These are phyloP conservation scores for Macquaria australasica DNA, from an alignment of 2,113 vertebrate genomes.

Conservation along the genomic window DNA sequence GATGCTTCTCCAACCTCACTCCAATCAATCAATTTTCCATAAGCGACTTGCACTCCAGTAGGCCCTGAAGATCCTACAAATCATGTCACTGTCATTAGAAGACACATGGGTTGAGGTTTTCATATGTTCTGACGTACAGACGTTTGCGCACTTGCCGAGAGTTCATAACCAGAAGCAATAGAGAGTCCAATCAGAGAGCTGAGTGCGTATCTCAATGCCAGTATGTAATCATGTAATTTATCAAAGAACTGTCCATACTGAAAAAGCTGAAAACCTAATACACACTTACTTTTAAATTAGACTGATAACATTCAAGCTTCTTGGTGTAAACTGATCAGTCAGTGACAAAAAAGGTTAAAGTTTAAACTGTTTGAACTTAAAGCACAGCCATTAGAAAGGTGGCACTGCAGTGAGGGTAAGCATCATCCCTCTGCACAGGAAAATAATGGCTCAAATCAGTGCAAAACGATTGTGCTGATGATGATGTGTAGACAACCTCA, in stretches of 20 bases:
- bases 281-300: not conserved
- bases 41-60: slow-evolving; percentile 64
- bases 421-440: too few species aligned
- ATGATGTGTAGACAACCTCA: not conserved
- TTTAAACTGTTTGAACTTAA: not conserved
- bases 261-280: not conserved
- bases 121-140: not conserved
- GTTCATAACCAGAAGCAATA: not conserved
- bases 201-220: not conserved
- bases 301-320: not conserved
- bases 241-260: not conserved
- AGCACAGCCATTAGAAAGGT: not conserved
- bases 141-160: not conserved
- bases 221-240: not conserved
- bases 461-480: not conserved
- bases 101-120: not conserved
- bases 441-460: not conserved
- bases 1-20: slow-evolving; percentile 65
- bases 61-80: slow-evolving; percentile 59
- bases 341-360: not conserved
- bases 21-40: slow-evolving; percentile 75
- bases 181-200: not conserved
- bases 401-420: not conserved
- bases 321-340: not conserved
- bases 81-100: slow-evolving; percentile 42